A percentile compares a stretch with the other conserved stretches of the same genome.
phyloP scores from a whole-genome alignment of 2,888 invertebrate species.

The Chrysopilus asiliformis region DNA sequence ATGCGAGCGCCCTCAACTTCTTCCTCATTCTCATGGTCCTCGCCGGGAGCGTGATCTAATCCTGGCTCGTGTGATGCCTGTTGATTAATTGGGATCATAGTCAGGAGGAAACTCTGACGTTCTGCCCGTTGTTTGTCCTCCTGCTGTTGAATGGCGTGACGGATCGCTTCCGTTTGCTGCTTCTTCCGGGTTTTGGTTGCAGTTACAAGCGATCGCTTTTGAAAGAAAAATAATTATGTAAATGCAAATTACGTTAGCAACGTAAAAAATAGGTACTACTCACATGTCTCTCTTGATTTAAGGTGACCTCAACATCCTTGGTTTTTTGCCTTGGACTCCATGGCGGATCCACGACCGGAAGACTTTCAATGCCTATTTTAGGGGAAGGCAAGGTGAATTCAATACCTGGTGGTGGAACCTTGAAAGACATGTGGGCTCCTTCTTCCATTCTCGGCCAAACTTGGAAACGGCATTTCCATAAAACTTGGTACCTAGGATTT shows the following conservation, averaged over 20 bases:
- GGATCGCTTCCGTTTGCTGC: constrained; percentile 96
- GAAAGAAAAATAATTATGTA: constrained; percentile 15
- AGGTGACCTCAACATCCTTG: constrained; percentile 96
- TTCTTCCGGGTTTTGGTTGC: constrained; percentile 98
- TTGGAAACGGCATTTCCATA: constrained; percentile 95
- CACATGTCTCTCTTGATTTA: constrained; percentile 94
- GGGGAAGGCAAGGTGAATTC: constrained; percentile 98
- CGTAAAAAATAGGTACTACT: constrained; percentile 25
- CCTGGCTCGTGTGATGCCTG: constrained; percentile 96
- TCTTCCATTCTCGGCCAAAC: constrained; percentile 99
- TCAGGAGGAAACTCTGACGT: constrained; percentile 87
- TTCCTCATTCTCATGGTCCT: constrained; percentile 70
- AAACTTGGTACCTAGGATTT: constrained; percentile 61
- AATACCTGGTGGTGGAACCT: constrained; percentile 97
- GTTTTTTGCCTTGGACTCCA: constrained; percentile 98
- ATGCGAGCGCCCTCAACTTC: constrained; percentile 54
- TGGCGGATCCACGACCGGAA: constrained; percentile 94
- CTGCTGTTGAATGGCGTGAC: constrained; percentile 86
- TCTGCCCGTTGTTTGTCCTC: constrained; percentile 93
- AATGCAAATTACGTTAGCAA: no score
- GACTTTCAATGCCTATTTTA: constrained; percentile 90
- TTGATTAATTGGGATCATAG: constrained; percentile 86
- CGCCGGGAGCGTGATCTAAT: constrained; percentile 65
- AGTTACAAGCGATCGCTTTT: constrained; percentile 88
- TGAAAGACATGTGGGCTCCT: constrained; percentile 87